These are phyloP conservation scores for Scaeva pyrastri DNA, from an alignment of 2,888 invertebrate genomes.

Conservation along the genomic window DNA sequence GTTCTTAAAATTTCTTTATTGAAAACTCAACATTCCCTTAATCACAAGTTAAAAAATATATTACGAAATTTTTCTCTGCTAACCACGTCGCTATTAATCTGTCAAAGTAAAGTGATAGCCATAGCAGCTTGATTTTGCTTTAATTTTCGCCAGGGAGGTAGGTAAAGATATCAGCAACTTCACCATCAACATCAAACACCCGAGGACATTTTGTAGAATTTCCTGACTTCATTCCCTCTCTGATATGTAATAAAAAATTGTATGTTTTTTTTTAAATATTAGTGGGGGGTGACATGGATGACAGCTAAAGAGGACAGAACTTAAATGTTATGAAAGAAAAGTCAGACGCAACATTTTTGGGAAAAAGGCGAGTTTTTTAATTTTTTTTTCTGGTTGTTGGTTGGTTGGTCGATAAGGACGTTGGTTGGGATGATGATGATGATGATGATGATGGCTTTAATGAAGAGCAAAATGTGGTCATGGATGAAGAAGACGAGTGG, in stretches of 20 bases:
- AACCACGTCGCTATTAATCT: slow-evolving; percentile 74
- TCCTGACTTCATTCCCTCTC: neutral
- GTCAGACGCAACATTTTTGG: slow-evolving; percentile 62
- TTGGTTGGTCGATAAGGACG: slow-evolving; percentile 44
- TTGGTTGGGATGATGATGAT: slow-evolving; percentile 15
- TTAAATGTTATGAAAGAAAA: slow-evolving; percentile 72
- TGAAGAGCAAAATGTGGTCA: slow-evolving; percentile 19
- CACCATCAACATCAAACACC: slow-evolving; percentile 13
- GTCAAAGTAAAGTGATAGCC: slow-evolving; percentile 74
- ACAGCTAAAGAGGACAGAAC: slow-evolving; percentile 41
- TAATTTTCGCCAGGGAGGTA: slow-evolving; percentile 31
- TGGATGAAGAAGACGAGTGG: slow-evolving; percentile 4
- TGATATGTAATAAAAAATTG: neutral
- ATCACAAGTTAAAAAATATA: neutral
- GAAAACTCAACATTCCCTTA: neutral
- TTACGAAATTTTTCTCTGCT: slow-evolving; percentile 40
- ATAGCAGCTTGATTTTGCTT: slow-evolving; percentile 70
- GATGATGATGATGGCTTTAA: slow-evolving; percentile 10
- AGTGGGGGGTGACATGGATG: neutral
- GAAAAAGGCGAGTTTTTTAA: neutral
- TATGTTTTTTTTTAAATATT: neutral
- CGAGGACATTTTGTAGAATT: slow-evolving; percentile 40
- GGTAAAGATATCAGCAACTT: slow-evolving; percentile 15
- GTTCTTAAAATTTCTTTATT: neutral
- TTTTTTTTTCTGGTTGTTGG: slow-evolving; percentile 1